Evolutionary conservation across 1,140 invertebrate species (phyloP).

Genomic region (Dufourea novaeangliae): DNA sequence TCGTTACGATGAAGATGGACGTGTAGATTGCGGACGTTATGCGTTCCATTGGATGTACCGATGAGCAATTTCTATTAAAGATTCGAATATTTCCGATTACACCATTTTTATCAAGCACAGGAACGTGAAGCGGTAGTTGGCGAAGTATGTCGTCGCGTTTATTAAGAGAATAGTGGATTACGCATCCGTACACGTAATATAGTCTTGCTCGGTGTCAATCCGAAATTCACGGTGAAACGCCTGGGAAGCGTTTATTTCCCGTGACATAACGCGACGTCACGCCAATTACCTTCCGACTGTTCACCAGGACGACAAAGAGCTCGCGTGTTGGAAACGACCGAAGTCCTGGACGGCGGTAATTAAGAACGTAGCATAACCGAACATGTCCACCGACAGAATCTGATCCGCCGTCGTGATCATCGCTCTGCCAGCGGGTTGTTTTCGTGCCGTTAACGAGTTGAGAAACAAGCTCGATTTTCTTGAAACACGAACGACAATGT

Average conservation of each 20-base stretch:
- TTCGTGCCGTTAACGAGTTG: too few relatives aligned
- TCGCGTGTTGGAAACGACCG: constrained; percentile 44
- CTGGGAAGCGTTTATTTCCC: constrained; percentile 38
- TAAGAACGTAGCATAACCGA: constrained; percentile 25
- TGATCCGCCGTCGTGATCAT: background rate
- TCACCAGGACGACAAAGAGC: constrained; percentile 47
- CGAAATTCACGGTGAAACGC: background rate
- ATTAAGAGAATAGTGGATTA: background rate
- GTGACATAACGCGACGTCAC: constrained; percentile 71
- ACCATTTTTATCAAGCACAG: too few relatives aligned
- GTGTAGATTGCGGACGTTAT: too few relatives aligned
- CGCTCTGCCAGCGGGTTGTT: too few relatives aligned
- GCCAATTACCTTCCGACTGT: constrained; percentile 70
- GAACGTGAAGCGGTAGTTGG: too few relatives aligned
- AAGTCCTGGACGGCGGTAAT: constrained; percentile 34
- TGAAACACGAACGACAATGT: too few relatives aligned
- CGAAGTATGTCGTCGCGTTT: background rate
- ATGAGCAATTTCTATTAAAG: too few relatives aligned
- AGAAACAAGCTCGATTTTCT: too few relatives aligned
- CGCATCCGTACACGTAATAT: background rate
- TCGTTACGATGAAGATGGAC: too few relatives aligned
- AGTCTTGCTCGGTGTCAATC: background rate
- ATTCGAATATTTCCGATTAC: too few relatives aligned
- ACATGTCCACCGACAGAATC: constrained; percentile 11
- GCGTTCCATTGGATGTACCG: too few relatives aligned